Base-by-base conservation (phyloP, 2,113 vertebrate species). In the Periophthalmus modestus region DNA sequence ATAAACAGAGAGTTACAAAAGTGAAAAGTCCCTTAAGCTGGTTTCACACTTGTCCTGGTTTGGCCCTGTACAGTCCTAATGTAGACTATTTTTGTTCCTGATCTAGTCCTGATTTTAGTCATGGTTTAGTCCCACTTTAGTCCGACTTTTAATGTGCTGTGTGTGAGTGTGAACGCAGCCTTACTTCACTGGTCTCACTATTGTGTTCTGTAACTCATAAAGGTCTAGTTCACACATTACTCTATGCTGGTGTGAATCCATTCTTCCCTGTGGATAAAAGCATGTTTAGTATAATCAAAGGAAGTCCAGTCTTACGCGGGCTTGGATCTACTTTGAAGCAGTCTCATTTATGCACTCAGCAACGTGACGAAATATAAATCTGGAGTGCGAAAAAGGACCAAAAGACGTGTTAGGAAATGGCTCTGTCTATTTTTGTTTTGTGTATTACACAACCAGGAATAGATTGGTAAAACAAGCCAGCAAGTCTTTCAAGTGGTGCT, bases 401-500 rank as follows among this genome's bases (percentile, higher is more conserved):
- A 33, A 72, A 12, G 28, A 15, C 19, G 11, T 43, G 34, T 65
- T 19, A 36, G 52, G 39, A 58, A 43, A 36, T 14, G 23, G 16
- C 18, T 21, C 11, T 15, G 59, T 66, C n/a, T 77, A 18, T 79
- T 87, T 75, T 68, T 13, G 36, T 68, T 78, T 43, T 79, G 69
- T 52, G 54, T 67, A 63, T 3, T 47, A 43, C 57, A 66, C 55
- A 72, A 34, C 67, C 74, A 78, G 69, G 59, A 84, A 88, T 77
- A 83, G 23, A 48, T 4, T 15, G 47, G 77, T 28, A 79, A 34
- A 77, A 69, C 61, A 28, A 28, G n/a, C 47, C 61, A n/a, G 13
- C 6, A 28, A 59, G 13, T 54, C 54, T 86, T 69, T 52, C n/a
- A 74, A 72, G 72, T 75, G 61, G 10, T 15, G 63, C 54, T 61